A percentile compares a stretch with the other conserved stretches of the same genome.
Conservation (phyloP, 1,140 invertebrate species). For the Monomorium pharaonis region DNA sequence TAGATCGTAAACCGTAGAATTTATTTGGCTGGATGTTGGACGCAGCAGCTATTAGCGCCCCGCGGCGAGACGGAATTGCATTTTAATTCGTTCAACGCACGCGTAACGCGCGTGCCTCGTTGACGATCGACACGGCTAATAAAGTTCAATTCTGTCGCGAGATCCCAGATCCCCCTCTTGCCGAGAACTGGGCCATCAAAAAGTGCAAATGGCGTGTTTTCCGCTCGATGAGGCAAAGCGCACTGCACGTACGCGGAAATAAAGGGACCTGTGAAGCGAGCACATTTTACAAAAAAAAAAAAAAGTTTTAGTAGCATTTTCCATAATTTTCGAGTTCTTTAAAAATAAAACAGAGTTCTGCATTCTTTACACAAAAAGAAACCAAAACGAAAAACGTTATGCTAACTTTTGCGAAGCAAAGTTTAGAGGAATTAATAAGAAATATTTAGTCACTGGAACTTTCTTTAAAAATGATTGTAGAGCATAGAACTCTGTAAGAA, state of each 20-base stretch:
- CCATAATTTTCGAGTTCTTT: no score
- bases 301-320: no score
- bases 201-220: slow-evolving; percentile 2
- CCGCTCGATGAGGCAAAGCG: not conserved
- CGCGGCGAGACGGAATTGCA: slow-evolving; percentile 16
- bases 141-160: slow-evolving; percentile 35
- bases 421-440: no score
- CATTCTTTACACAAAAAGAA: no score
- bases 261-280: no score
- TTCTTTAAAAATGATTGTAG: no score
- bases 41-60: slow-evolving; percentile 21
- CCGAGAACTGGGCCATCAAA: not conserved
- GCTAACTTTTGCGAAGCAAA: no score
- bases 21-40: slow-evolving; percentile 32
- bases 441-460: no score
- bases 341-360: no score
- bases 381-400: no score
- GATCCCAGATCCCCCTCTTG: not conserved
- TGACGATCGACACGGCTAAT: slow-evolving; percentile 37
- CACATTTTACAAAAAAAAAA: no score
- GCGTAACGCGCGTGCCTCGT: slow-evolving; percentile 7
- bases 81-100: slow-evolving; percentile 43
- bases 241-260: not conserved
- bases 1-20: slow-evolving; percentile 44
- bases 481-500: no score